Conservation (phyloP, 2,888 invertebrate genomes). For the Metacarcinus magister region DNA sequence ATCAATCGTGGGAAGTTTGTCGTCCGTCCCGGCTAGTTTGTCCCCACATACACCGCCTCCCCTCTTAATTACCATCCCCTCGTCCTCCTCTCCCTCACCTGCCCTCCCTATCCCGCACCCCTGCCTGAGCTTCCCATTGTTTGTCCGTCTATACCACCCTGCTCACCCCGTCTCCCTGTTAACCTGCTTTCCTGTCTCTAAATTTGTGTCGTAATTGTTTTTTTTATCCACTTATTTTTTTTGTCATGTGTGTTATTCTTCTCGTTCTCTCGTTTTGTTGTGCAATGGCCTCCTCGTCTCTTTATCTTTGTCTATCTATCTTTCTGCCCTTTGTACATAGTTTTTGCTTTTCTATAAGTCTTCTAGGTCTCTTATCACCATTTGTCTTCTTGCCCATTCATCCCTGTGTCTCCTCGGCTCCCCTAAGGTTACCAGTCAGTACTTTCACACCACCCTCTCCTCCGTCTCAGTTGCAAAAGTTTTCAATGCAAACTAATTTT, state of each 20-base stretch:
- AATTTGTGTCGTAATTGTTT: too few relatives aligned
- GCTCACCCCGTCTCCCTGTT: not conserved
- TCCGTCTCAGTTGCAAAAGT: not conserved
- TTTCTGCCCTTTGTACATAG: not conserved
- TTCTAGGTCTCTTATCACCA: not conserved
- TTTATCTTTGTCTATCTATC: not conserved
- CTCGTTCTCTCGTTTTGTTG: not conserved
- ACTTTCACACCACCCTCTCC: not conserved
- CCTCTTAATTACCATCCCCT: slow-evolving; percentile 40
- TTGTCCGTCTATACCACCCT: not conserved
- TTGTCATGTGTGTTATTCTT: not conserved
- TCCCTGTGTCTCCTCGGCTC: not conserved
- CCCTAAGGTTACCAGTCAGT: not conserved
- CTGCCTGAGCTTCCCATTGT: not conserved
- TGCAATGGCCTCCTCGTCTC: not conserved
- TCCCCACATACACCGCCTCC: slow-evolving; percentile 38
- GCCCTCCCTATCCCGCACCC: not conserved
- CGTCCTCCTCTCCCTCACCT: not conserved
- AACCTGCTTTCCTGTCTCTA: not conserved
- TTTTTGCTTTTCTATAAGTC: not conserved
- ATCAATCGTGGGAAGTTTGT: slow-evolving; percentile 11
- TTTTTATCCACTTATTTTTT: not conserved
- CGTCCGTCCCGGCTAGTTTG: slow-evolving; percentile 40
- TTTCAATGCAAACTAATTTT: not conserved
- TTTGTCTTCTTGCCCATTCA: not conserved